Evolutionary conservation across 1,140 invertebrate genomes (phyloP), one percentile per base, ranked within the genome.

Genomic region (Xylocopa sonorina): DNA sequence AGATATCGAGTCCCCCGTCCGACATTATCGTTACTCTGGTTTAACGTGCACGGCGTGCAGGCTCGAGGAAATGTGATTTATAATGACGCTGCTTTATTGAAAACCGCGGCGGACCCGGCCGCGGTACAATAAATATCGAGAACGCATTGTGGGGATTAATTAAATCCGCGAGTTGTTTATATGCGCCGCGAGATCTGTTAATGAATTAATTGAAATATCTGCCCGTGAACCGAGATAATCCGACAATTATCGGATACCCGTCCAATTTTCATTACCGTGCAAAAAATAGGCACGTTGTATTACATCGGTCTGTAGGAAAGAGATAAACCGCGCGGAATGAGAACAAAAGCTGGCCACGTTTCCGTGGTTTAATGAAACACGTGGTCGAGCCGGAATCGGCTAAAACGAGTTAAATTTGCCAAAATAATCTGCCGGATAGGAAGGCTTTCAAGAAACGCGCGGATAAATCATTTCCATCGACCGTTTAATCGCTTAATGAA

Each of bases 161-260:
- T 78, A 60, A 78, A 78, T 78, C 34, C 29, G 55, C 14, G 41
- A 4, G 24, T 69, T 60, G 75, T 78, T 78, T 78, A 71, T 62
- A 60, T 50, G 66, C 75, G n/a, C 9, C 67, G 55, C 46, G 67
- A 32, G 67, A 71, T 43, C 53, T 69, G 75, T 78, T 78, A 78
- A 78, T 71, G 66, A 78, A 78, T 78, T 71, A 71, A 78, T 78
- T 78, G 75, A 78, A 78, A 71, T 78, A 71, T 71, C 55, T 51
- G 32, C 24, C 43, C 55, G 67, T 60, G 75, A 48, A 18, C 41
- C 51, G 29, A 18, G 53, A 62, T 64, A 66, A 78, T 78, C 75
- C 55, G 34, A 71, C 75, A 71, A 78, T 78, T 78, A 78, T 78
- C 67, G 66, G 75, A 58, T 53, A 58, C 14, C 46, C 46, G 75